These are phyloP conservation scores for Aleiodes leptofemur DNA, from an alignment of 2,888 invertebrate genomes.

Conservation along the genomic window DNA sequence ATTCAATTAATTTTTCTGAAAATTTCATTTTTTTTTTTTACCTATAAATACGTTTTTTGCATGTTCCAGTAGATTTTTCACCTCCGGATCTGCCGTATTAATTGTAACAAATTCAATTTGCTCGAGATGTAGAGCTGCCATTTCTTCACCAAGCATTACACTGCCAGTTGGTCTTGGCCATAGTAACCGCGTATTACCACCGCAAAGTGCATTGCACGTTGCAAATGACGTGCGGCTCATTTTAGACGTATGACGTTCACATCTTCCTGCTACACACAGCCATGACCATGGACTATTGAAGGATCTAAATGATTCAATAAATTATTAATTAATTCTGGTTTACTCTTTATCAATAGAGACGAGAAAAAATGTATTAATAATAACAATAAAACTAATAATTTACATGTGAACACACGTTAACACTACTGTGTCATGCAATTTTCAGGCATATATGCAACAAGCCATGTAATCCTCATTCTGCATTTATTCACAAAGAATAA, in stretches of 20 bases:
- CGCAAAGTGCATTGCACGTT: conserved; percentile 87
- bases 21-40: conserved; percentile 49
- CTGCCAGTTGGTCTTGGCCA: conserved; percentile 90
- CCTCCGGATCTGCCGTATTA: conserved; percentile 67
- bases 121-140: conserved; percentile 79
- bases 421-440: not conserved
- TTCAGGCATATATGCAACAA: not conserved
- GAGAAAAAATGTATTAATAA: too few relatives aligned
- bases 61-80: conserved; percentile 68
- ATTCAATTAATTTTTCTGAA: too few relatives aligned
- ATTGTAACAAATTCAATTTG: conserved; percentile 74
- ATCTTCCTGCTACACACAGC: conserved; percentile 82
- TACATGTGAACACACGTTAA: too few relatives aligned
- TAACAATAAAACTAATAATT: too few relatives aligned
- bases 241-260: conserved; percentile 80
- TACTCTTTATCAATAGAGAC: too few relatives aligned
- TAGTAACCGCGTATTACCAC: conserved; percentile 81
- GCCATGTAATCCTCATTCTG: too few relatives aligned
- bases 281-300: conserved; percentile 83
- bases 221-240: conserved; percentile 83
- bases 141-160: conserved; percentile 81
- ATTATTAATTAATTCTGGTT: not conserved
- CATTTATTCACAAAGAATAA: too few relatives aligned
- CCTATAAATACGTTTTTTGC: conserved; percentile 73
- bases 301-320: conserved; percentile 57